A percentile compares a stretch with the other conserved stretches of the same genome.
phyloP scores from a whole-genome alignment of 2,113 vertebrate species.

The Oostethus manadensis region DNA sequence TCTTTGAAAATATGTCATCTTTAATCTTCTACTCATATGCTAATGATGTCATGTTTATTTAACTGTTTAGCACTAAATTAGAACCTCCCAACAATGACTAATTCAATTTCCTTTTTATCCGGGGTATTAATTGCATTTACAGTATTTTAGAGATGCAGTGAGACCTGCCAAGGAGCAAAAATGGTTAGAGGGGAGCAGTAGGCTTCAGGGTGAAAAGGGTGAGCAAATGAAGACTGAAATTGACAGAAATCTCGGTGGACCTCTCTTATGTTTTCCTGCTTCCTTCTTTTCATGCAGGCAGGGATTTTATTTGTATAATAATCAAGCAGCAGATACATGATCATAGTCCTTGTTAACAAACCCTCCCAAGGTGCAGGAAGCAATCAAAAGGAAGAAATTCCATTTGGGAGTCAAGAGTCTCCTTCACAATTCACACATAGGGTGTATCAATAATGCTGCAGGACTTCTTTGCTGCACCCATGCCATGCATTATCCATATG shows the following conservation, averaged over 20 bases:
- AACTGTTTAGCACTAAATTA: no score
- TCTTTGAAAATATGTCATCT: no score
- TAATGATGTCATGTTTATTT: no score
- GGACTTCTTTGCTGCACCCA: slow-evolving; percentile 23
- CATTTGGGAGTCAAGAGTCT: slow-evolving; percentile 12
- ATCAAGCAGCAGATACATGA: slow-evolving; percentile 25
- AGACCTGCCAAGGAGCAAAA: not conserved
- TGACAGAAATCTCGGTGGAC: slow-evolving; percentile 17
- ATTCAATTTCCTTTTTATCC: slow-evolving; percentile 13
- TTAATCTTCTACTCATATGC: no score
- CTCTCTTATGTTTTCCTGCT: not conserved
- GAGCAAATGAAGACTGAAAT: slow-evolving; percentile 7
- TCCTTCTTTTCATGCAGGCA: slow-evolving; percentile 1
- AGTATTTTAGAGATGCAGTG: not conserved
- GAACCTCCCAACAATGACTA: not conserved
- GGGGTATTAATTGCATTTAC: slow-evolving; percentile 13
- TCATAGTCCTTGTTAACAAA: slow-evolving; percentile 17
- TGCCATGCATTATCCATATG: slow-evolving; percentile 54
- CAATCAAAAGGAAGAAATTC: slow-evolving; percentile 22
- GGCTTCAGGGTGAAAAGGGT: not conserved
- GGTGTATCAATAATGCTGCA: slow-evolving; percentile 32
- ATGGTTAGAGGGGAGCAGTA: not conserved
- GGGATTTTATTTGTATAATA: slow-evolving; percentile 29
- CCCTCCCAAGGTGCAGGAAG: slow-evolving; percentile 1
- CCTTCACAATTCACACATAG: slow-evolving; percentile 18